phyloP scores from a whole-genome alignment of 2,113 vertebrate species.

The Caracal caracal region DNA sequence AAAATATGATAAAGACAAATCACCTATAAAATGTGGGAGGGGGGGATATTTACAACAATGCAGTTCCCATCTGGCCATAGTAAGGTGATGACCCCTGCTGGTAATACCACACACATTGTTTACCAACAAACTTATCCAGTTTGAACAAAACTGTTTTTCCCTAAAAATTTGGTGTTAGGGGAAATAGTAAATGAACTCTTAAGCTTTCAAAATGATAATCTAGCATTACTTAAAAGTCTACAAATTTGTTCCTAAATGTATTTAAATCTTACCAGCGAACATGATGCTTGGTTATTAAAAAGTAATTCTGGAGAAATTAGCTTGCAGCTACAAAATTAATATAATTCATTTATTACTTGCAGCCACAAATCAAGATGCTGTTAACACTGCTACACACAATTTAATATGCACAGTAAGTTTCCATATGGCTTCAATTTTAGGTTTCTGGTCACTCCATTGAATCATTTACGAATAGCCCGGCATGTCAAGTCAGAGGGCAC shows the following conservation, averaged over 20 bases:
- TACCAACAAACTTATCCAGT: not conserved
- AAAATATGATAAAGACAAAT: slow-evolving; percentile 56
- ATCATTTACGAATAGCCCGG: slow-evolving; percentile 70
- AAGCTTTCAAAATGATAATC: slow-evolving; percentile 80
- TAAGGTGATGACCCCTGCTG: too few species aligned
- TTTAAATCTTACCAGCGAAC: slow-evolving; percentile 88
- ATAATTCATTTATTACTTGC: slow-evolving; percentile 91
- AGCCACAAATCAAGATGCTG: slow-evolving; percentile 89
- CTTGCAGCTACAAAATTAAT: slow-evolving; percentile 90
- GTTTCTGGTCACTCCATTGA: slow-evolving; percentile 84
- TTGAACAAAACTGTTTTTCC: slow-evolving; percentile 49
- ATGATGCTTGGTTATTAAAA: slow-evolving; percentile 89
- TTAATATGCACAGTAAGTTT: slow-evolving; percentile 87
- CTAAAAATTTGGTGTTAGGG: slow-evolving; percentile 60
- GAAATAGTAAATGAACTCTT: slow-evolving; percentile 77
- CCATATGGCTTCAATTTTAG: slow-evolving; percentile 86
- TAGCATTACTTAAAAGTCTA: slow-evolving; percentile 75
- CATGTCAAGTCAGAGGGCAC: slow-evolving; percentile 38
- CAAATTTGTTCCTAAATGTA: slow-evolving; percentile 85
- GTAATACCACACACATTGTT: not conserved
- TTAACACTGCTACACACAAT: slow-evolving; percentile 87
- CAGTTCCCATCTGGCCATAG: not conserved
- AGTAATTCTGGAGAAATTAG: slow-evolving; percentile 88
- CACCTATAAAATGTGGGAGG: not conserved
- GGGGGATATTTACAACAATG: not conserved